Conservation (phyloP, 2,797 vertebrate species). For the Melanotaenia parkinsoni region DNA sequence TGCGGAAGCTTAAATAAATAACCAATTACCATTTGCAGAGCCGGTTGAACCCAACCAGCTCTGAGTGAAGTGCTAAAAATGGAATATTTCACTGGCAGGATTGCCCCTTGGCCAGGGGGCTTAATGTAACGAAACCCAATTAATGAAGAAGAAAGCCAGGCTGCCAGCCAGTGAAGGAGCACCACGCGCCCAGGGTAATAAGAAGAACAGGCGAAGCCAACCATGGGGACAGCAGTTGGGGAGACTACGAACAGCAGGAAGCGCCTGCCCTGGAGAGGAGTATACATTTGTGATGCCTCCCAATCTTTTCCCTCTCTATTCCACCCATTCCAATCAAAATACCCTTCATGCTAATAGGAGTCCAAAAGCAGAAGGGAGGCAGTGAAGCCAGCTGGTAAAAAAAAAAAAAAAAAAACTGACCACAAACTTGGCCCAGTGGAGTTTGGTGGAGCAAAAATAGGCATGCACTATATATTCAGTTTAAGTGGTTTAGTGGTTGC, state of each 20-base stretch:
- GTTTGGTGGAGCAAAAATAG: slow-evolving; percentile 21
- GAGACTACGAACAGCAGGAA: slow-evolving; percentile 75
- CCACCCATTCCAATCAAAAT: slow-evolving; percentile 53
- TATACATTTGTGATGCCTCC: slow-evolving; percentile 71
- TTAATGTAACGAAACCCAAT: slow-evolving; percentile 89
- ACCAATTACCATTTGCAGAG: slow-evolving; percentile 79
- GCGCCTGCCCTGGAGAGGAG: slow-evolving; percentile 83
- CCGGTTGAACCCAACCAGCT: slow-evolving; percentile 73
- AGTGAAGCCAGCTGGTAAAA: slow-evolving; percentile 36
- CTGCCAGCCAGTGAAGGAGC: slow-evolving; percentile 72
- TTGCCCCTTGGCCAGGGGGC: slow-evolving; percentile 84
- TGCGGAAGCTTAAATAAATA: slow-evolving; percentile 84
- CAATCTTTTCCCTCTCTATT: slow-evolving; percentile 27
- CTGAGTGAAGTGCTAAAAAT: slow-evolving; percentile 77
- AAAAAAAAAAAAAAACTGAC: background rate
- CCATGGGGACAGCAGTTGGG: slow-evolving; percentile 77
- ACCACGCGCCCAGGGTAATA: slow-evolving; percentile 81
- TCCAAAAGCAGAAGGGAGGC: slow-evolving; percentile 33
- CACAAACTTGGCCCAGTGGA: slow-evolving; percentile 9
- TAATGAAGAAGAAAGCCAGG: slow-evolving; percentile 85
- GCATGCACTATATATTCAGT: slow-evolving; percentile 15
- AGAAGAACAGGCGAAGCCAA: slow-evolving; percentile 74
- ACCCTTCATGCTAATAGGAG: slow-evolving; percentile 32
- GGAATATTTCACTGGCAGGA: slow-evolving; percentile 82
- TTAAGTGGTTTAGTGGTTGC: slow-evolving; percentile 24